A percentile compares a stretch with the other conserved stretches of the same genome.
Conservation (phyloP, 2,888 invertebrate species). For the Dasypolia templi region DNA sequence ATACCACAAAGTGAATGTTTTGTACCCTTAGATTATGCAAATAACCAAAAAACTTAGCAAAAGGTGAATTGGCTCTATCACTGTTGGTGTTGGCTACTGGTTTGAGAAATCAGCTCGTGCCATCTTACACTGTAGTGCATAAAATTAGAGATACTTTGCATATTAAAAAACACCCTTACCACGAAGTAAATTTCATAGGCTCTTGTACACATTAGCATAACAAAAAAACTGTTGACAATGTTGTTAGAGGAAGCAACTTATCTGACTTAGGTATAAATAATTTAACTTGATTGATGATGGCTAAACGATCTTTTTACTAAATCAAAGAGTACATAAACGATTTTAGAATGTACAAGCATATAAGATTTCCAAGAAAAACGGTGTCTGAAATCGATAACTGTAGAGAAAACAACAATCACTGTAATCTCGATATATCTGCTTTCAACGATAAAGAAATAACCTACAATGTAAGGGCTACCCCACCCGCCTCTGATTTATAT, state of each 20-base stretch:
- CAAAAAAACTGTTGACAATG: slow-evolving; percentile 49
- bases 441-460: background rate
- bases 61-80: background rate
- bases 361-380: background rate
- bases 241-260: background rate
- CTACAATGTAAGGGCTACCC: background rate
- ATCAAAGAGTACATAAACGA: background rate
- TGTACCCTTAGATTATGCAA: slow-evolving; percentile 38
- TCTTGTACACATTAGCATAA: background rate
- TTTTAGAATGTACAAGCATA: background rate
- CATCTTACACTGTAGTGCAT: slow-evolving; percentile 36
- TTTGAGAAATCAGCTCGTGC: slow-evolving; percentile 25
- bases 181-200: background rate
- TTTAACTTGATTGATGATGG: background rate
- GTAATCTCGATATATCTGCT: background rate
- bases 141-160: slow-evolving; percentile 45
- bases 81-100: background rate
- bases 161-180: slow-evolving; percentile 44
- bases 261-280: background rate
- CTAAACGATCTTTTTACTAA: background rate
- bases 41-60: slow-evolving; percentile 8
- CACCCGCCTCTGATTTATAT: background rate
- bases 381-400: too few relatives aligned
- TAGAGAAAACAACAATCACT: too few relatives aligned
- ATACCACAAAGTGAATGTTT: slow-evolving; percentile 9